phyloP scores from a whole-genome alignment of 2,888 invertebrate genomes.

The Rhingia rostrata region DNA sequence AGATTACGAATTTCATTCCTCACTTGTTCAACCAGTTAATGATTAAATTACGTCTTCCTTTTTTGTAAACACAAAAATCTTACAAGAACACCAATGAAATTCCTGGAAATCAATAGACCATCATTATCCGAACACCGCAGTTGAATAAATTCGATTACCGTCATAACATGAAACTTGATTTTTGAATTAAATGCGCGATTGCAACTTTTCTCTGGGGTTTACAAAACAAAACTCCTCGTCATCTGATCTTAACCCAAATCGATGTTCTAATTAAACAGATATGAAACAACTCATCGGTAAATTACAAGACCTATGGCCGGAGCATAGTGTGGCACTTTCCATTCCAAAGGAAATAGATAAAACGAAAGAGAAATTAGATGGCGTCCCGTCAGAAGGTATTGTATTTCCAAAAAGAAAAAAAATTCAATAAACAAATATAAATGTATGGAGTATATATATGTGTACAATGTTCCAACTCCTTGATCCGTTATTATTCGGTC shows the following conservation, averaged over 20 bases:
- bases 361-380: slow-evolving; percentile 81
- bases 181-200: neutral
- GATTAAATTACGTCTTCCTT: too few relatives aligned
- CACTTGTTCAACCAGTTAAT: too few relatives aligned
- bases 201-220: slow-evolving; percentile 1
- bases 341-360: slow-evolving; percentile 83
- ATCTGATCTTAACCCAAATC: slow-evolving; percentile 1
- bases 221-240: neutral
- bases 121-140: neutral
- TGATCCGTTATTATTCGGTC: slow-evolving; percentile 8
- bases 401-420: neutral
- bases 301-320: slow-evolving; percentile 83
- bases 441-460: neutral
- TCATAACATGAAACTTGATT: slow-evolving; percentile 1
- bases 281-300: slow-evolving; percentile 83
- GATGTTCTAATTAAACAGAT: slow-evolving; percentile 75
- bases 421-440: neutral
- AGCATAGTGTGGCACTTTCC: slow-evolving; percentile 82
- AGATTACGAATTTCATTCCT: too few relatives aligned
- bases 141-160: neutral
- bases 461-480: slow-evolving; percentile 19
- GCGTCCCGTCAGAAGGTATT: slow-evolving; percentile 80
- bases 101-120: neutral
- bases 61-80: too few relatives aligned
- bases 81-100: neutral